phyloP scores from a whole-genome alignment of 2,888 invertebrate species.

The Epsilonema sp. region DNA sequence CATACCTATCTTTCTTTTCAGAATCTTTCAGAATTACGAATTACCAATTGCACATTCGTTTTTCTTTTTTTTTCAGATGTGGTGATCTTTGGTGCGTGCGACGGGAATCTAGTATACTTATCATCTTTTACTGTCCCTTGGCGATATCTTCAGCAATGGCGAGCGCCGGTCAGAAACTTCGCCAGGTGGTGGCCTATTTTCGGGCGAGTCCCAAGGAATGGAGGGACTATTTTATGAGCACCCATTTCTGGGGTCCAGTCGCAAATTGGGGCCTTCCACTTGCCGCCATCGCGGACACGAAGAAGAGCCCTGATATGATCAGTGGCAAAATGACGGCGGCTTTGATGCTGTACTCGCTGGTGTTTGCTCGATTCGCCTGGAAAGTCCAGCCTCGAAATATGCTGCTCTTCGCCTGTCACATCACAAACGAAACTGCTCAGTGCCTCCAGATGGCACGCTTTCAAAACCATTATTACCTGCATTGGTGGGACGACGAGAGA shows the following conservation, averaged over 20 bases:
- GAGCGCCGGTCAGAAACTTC: not conserved
- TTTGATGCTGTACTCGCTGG: constrained; percentile 64
- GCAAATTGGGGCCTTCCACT: constrained; percentile 98
- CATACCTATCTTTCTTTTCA: too few species aligned
- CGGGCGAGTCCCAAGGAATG: constrained; percentile 12
- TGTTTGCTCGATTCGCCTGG: constrained; percentile 96
- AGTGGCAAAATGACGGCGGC: constrained; percentile 64
- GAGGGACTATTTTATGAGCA: constrained; percentile 24
- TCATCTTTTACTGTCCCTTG: not conserved
- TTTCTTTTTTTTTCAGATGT: too few species aligned
- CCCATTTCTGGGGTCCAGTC: constrained; percentile 91
- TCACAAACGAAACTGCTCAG: constrained; percentile 83
- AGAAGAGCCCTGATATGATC: constrained; percentile 69
- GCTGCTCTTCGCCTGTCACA: constrained; percentile 80
- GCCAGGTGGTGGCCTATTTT: constrained; percentile 2
- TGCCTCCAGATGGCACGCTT: constrained; percentile 46
- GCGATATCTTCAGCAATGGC: not conserved
- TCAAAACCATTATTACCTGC: constrained; percentile 28
- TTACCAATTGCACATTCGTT: too few species aligned
- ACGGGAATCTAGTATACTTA: too few species aligned
- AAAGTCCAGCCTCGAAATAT: constrained; percentile 68
- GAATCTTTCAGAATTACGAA: too few species aligned
- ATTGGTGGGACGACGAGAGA: too few species aligned
- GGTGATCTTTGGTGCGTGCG: too few species aligned
- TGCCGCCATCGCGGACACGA: constrained; percentile 76